phyloP scores from a whole-genome alignment of 2,888 invertebrate species.

The Galerucella calmariensis region DNA sequence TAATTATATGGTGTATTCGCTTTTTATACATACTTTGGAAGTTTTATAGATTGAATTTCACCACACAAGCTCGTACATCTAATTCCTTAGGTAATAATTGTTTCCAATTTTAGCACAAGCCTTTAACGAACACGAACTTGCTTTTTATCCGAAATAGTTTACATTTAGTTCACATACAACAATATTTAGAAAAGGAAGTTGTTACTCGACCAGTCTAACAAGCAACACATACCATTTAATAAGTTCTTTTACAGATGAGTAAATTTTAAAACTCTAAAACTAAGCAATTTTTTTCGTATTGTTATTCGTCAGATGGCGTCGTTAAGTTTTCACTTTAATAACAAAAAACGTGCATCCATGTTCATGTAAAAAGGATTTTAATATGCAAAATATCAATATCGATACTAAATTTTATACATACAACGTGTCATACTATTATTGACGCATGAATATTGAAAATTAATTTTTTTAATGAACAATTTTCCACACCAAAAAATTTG shows the following conservation, averaged over 20 bases:
- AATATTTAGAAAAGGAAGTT: background rate
- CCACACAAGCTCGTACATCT: background rate
- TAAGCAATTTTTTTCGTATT: background rate
- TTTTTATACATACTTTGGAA: background rate
- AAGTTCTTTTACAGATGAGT: background rate
- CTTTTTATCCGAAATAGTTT: background rate
- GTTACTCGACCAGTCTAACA: background rate
- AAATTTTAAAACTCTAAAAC: background rate
- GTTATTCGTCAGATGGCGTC: background rate
- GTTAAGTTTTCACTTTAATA: background rate
- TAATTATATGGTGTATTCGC: slow-evolving; percentile 5
- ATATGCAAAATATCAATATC: background rate
- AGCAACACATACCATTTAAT: slow-evolving; percentile 1
- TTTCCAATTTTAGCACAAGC: slow-evolving; percentile 2
- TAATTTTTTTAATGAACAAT: background rate
- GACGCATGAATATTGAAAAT: background rate
- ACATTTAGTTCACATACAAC: slow-evolving; percentile 9
- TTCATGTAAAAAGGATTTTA: background rate
- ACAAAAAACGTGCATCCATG: background rate
- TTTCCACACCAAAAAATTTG: background rate
- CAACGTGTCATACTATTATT: background rate
- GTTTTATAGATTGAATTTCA: background rate
- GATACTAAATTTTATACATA: background rate
- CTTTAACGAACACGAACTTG: background rate
- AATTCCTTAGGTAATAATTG: background rate